phyloP scores from a whole-genome alignment of 2,113 vertebrate genomes.

The cattle (Bos taurus) region DNA sequence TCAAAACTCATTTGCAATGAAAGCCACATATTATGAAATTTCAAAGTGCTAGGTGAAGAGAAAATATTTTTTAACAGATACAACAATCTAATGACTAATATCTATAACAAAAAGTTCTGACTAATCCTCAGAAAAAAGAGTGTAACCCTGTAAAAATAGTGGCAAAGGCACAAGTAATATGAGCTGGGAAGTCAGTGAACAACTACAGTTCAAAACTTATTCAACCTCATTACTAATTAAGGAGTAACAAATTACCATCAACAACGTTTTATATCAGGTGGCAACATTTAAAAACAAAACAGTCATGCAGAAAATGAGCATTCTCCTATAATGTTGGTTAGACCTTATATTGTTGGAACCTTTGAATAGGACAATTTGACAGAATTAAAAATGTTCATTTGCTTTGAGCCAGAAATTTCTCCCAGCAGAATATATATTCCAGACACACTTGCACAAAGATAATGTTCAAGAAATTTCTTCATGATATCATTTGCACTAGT shows the following conservation, averaged over 20 bases:
- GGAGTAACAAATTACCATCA: not conserved
- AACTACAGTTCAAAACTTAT: not conserved
- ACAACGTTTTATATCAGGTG: not conserved
- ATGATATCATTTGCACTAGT: not conserved
- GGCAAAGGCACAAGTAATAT: not conserved
- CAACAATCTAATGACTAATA: not conserved
- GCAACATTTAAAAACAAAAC: constrained; percentile 3
- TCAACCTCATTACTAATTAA: not conserved
- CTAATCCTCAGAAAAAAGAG: not conserved
- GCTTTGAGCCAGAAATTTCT: not conserved
- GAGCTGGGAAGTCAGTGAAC: not conserved
- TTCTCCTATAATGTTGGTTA: not conserved
- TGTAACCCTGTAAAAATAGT: not conserved
- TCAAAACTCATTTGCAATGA: not conserved
- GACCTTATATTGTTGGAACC: not conserved
- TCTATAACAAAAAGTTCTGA: not conserved
- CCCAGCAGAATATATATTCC: not conserved
- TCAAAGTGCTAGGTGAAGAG: not conserved
- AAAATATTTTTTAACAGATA: not conserved
- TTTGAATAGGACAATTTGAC: not conserved
- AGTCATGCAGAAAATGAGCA: not conserved
- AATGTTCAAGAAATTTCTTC: not conserved
- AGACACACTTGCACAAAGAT: not conserved
- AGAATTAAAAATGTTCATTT: not conserved
- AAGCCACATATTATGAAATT: not conserved